Conservation (phyloP, 1,140 invertebrate species). For the Drosophila yakuba region DNA sequence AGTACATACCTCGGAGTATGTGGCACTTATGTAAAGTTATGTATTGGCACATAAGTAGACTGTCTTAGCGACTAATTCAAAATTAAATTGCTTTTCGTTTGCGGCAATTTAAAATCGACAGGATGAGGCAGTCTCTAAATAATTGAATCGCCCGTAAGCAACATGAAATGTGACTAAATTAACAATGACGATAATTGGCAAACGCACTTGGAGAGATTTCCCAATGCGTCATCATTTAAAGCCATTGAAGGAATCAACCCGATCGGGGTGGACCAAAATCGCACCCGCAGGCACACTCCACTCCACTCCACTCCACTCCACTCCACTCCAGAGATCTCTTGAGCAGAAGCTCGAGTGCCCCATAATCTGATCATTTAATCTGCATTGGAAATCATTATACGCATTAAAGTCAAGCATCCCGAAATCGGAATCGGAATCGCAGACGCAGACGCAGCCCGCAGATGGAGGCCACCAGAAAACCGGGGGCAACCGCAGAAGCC, state of each 20-base stretch:
- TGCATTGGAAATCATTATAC: constrained; percentile 80
- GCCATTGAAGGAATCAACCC: background rate
- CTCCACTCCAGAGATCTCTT: constrained; percentile 37
- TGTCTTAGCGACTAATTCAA: constrained; percentile 38
- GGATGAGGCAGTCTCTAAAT: constrained; percentile 17
- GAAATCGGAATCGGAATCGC: constrained; percentile 18
- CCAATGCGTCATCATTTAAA: background rate
- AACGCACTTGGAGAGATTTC: background rate
- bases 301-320: constrained; percentile 20
- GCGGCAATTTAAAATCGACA: constrained; percentile 16
- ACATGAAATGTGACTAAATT: constrained; percentile 28
- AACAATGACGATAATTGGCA: constrained; percentile 28
- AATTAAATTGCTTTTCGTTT: constrained; percentile 50
- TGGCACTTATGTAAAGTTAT: constrained; percentile 5
- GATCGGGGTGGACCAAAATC: background rate
- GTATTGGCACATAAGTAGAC: constrained; percentile 22
- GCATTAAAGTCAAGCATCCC: constrained; percentile 73
- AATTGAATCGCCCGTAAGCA: constrained; percentile 32
- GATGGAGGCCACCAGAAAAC: constrained; percentile 21
- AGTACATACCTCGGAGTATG: background rate
- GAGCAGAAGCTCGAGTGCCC: constrained; percentile 44
- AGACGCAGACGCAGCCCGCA: constrained; percentile 42
- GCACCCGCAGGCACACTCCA: constrained; percentile 27
- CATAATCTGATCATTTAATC: constrained; percentile 79
- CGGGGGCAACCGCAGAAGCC: constrained; percentile 24